Conservation (phyloP, 2,888 invertebrate genomes). For the Amphipoea lucens region DNA sequence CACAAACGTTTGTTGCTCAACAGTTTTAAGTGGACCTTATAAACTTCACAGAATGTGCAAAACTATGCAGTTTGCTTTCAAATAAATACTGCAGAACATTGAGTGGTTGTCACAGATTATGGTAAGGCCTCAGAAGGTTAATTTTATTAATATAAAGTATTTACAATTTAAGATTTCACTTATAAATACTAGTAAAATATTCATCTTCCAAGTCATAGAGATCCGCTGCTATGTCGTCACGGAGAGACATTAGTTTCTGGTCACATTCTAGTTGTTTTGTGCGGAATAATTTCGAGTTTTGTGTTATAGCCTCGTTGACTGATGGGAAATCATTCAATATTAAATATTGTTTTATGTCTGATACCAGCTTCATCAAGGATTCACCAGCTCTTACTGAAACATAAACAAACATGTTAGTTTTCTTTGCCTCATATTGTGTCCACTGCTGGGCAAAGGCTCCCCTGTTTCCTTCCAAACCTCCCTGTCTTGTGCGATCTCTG, state of each 20-base stretch:
- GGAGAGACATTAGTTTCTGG: constrained; percentile 96
- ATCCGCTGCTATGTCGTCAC: constrained; percentile 99
- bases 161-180: constrained; percentile 81
- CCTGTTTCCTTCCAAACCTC: neutral
- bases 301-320: constrained; percentile 98
- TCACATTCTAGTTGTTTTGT: constrained; percentile 98
- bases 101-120: neutral
- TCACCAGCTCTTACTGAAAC: constrained; percentile 97
- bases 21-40: neutral
- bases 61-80: neutral
- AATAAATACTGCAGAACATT: neutral
- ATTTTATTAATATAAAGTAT: constrained; percentile 6
- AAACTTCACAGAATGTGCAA: neutral
- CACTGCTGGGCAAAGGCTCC: neutral
- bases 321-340: constrained; percentile 99
- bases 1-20: neutral
- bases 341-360: constrained; percentile 99
- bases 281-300: constrained; percentile 96
- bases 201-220: constrained; percentile 97
- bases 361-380: constrained; percentile 98
- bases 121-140: neutral
- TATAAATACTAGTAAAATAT: constrained; percentile 96
- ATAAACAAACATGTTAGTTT: constrained; percentile 14
- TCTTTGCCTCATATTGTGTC: neutral
- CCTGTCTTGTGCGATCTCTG: neutral